Evolutionary conservation across 2,113 vertebrate species (phyloP).

Genomic region (Picathartes gymnocephalus): DNA sequence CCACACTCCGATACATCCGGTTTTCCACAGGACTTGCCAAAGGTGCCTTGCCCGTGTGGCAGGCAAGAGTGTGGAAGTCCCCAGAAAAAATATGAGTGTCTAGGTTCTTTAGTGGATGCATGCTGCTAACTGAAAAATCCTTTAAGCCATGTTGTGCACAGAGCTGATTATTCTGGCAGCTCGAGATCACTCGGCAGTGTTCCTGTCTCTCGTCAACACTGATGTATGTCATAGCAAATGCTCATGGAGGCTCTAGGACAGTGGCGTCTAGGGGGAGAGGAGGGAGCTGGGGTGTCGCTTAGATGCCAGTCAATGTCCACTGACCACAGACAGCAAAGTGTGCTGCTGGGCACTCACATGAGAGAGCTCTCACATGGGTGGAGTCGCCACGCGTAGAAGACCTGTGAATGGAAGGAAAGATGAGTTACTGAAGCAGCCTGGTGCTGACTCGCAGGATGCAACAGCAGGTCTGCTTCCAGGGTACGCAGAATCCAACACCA

Average conservation of each 20-base stretch:
- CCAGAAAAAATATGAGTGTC: conserved; percentile 46
- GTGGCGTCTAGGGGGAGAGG: conserved; percentile 60
- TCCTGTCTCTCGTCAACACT: conserved; percentile 70
- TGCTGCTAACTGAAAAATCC: conserved; percentile 71
- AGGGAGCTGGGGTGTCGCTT: conserved; percentile 70
- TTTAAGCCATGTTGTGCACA: conserved; percentile 77
- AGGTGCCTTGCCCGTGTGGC: conserved; percentile 13
- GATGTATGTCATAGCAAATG: conserved; percentile 74
- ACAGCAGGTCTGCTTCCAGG: not conserved
- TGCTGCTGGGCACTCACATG: conserved; percentile 77
- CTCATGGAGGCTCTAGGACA: conserved; percentile 64
- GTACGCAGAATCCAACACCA: not conserved
- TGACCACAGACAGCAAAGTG: conserved; percentile 71
- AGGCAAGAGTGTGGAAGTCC: conserved; percentile 25
- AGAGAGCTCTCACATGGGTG: conserved; percentile 74
- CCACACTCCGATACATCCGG: conserved; percentile 85
- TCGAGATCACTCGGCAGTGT: conserved; percentile 73
- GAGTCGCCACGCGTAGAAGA: conserved; percentile 60
- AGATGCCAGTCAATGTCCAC: conserved; percentile 77
- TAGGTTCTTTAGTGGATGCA: conserved; percentile 71
- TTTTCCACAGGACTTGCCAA: conserved; percentile 29
- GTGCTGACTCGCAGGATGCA: not conserved
- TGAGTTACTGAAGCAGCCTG: conserved; percentile 50
- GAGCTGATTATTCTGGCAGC: conserved; percentile 80
- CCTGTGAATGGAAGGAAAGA: conserved; percentile 63